Evolutionary conservation across 1,140 invertebrate species (phyloP), one percentile per base, ranked within the genome.

Genomic region (Orussus abietinus): DNA sequence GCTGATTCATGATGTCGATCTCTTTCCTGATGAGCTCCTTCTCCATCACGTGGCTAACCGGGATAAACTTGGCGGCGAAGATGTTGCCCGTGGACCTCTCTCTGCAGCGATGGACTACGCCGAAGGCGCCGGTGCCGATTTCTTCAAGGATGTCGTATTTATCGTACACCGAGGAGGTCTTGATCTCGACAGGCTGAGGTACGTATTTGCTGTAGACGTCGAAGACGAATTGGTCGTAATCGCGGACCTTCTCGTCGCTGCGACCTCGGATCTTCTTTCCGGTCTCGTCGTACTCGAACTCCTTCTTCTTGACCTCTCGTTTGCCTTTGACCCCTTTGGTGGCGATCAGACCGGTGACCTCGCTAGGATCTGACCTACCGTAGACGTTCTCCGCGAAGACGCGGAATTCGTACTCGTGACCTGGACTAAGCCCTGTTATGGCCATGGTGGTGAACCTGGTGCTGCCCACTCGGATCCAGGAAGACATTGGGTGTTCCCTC

Each of bases 31-130:
- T 97, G 0, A 97, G 77, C 60, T 95, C 90, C 64, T 98, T 99
- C 70, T 99, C 96, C 80, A 92, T 87, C 10, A 89, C 83, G 59
- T 94, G 91, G 1, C 92, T 86, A 10, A 95, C 93, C 3, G 94
- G 94, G 57, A 99, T 98, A 69, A 99, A 99, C 75, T 99, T 99
- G 26, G 96, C 97, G 0, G 97, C 96, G 72, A 97, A 99, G 32
- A 92, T 92, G 61, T 96, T 92, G 10, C 96, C 96, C 31, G 94
- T 97, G 17, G 90, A 82, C 48, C 92, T 84, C 74, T 99, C 97
- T 13, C 94, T 81, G 65, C 95, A 98, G 18, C 97, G 80, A 64
- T 99, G 96, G 1, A 99, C 96, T 15, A 98, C 96, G 37, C 96
- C 97, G 69, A 99, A 99, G 4, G 96, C 96, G 32, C 97, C 97